phyloP scores from a whole-genome alignment of 2,888 invertebrate species.

The Lasioglossum figueresi region DNA sequence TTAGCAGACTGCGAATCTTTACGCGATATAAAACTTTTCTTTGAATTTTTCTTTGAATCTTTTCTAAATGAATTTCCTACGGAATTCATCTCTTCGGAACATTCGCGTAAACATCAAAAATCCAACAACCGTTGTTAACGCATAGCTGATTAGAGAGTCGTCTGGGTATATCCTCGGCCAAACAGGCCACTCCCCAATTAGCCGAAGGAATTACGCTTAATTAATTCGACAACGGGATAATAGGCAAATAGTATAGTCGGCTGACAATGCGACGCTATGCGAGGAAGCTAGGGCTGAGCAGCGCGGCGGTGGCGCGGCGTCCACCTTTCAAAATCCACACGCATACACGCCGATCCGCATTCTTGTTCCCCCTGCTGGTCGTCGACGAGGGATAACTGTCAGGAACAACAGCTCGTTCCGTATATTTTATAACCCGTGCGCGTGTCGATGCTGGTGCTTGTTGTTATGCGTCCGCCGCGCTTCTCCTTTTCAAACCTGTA shows the following conservation, averaged over 20 bases:
- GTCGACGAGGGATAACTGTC: slow-evolving; percentile 50
- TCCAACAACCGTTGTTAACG: neutral
- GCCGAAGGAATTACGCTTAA: slow-evolving; percentile 10
- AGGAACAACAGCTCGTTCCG: slow-evolving; percentile 64
- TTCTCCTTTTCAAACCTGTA: slow-evolving; percentile 63
- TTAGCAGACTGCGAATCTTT: too few relatives aligned
- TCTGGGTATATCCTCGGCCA: neutral
- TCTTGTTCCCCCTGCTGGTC: slow-evolving; percentile 33
- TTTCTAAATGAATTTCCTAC: too few relatives aligned
- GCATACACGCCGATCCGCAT: slow-evolving; percentile 31
- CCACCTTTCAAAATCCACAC: slow-evolving; percentile 23
- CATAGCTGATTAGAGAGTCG: neutral
- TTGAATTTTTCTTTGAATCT: too few relatives aligned
- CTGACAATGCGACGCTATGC: neutral
- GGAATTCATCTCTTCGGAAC: neutral
- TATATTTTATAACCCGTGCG: slow-evolving; percentile 62
- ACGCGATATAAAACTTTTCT: too few relatives aligned
- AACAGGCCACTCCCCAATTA: neutral
- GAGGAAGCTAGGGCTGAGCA: neutral
- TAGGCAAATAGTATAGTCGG: neutral
- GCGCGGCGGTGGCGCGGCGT: neutral
- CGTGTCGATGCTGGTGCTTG: slow-evolving; percentile 60
- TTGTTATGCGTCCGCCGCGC: slow-evolving; percentile 50
- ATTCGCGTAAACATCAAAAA: neutral
- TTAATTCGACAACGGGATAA: slow-evolving; percentile 32